Percentiles rank a stretch among this genome's conserved stretches.
Evolutionary conservation across 2,888 invertebrate species (phyloP).

Genomic region (Dioctria rufipes): DNA sequence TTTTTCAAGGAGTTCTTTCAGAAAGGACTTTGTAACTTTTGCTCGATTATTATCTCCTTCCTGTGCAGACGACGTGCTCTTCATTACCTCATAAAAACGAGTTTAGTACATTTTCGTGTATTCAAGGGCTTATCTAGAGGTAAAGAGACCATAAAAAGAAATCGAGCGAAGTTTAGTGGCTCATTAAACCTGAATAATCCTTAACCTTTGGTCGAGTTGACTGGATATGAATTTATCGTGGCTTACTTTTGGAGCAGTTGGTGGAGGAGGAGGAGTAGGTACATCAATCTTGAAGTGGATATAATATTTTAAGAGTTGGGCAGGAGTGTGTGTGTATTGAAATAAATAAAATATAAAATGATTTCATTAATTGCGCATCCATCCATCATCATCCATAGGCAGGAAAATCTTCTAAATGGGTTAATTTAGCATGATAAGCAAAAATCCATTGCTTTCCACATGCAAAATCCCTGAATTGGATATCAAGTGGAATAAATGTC

Average conservation of each 20-base stretch:
- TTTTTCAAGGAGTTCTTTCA: slow-evolving; percentile 23
- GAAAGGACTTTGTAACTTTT: slow-evolving; percentile 3
- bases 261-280: not conserved
- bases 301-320: not conserved
- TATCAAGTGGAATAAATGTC: too few species aligned
- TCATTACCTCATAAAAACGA: slow-evolving; percentile 41
- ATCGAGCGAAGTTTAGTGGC: slow-evolving; percentile 47
- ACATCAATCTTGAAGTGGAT: slow-evolving; percentile 26
- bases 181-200: slow-evolving; percentile 47
- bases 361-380: too few species aligned
- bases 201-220: slow-evolving; percentile 46
- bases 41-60: not conserved
- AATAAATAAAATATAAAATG: too few species aligned
- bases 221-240: slow-evolving; percentile 22
- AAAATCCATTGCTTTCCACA: too few species aligned
- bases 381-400: too few species aligned
- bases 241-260: slow-evolving; percentile 25
- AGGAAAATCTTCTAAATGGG: too few species aligned
- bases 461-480: too few species aligned
- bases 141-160: slow-evolving; percentile 46
- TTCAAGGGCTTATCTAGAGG: slow-evolving; percentile 42
- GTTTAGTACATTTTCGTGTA: slow-evolving; percentile 13
- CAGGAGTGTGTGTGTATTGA: too few species aligned
- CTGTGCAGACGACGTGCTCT: slow-evolving; percentile 37
- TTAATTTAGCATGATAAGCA: too few species aligned